A percentile compares a stretch with the other conserved stretches of the same genome.
These are phyloP conservation scores for Thereva unica DNA, from an alignment of 2,888 invertebrate species.

Conservation along the genomic window DNA sequence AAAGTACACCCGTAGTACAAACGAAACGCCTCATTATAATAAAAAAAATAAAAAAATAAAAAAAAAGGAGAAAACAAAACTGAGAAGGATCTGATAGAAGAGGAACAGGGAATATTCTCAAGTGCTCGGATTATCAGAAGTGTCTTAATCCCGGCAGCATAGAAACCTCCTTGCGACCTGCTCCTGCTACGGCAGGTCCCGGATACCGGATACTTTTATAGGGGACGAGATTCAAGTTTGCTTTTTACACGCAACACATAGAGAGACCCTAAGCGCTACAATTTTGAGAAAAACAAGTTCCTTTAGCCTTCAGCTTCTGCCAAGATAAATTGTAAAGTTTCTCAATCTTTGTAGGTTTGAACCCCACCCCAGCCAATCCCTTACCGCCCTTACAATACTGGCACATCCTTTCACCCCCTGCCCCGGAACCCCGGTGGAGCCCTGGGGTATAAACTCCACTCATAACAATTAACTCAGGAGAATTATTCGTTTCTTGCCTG, in stretches of 20 bases:
- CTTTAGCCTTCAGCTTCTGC: conserved; percentile 24
- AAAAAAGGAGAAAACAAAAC: too few species aligned
- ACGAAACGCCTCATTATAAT: too few species aligned
- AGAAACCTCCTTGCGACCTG: conserved; percentile 1
- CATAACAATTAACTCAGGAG: conserved; percentile 32
- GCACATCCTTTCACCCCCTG: too few species aligned
- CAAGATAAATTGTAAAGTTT: conserved; percentile 33
- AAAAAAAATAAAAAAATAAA: too few species aligned
- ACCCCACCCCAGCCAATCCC: background rate
- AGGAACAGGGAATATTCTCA: background rate
- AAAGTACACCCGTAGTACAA: too few species aligned
- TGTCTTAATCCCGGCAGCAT: conserved; percentile 18
- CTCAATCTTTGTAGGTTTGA: conserved; percentile 19
- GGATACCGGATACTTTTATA: conserved; percentile 7
- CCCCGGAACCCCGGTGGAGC: background rate
- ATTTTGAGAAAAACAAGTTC: conserved; percentile 19
- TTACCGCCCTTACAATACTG: too few species aligned
- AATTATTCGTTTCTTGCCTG: conserved; percentile 22
- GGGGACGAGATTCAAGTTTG: too few species aligned
- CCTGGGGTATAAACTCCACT: conserved; percentile 28
- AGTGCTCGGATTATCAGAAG: conserved; percentile 15
- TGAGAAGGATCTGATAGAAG: too few species aligned
- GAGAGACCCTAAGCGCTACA: conserved; percentile 12
- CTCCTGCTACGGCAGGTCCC: background rate
- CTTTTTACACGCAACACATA: too few species aligned